Evolutionary conservation across 2,888 invertebrate genomes (phyloP), one percentile per base, ranked within the genome.

Genomic region (Pandemis cinnamomeana): DNA sequence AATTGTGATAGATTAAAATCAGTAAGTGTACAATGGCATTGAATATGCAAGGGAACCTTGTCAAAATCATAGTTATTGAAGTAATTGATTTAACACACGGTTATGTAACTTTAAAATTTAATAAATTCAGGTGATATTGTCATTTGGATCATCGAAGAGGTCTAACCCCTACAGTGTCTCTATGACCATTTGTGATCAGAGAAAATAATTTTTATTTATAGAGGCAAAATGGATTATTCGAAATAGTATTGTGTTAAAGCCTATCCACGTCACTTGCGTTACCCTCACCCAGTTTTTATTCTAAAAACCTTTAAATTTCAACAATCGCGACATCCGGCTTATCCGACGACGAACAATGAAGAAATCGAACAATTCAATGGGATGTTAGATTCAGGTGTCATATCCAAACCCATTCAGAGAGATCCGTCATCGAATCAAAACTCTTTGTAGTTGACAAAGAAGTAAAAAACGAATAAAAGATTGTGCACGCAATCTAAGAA

Each of bases 311-410:
- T 72, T 53, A 75, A 73, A 75, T 61, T 62, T 55, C 68, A 64
- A 74, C 72, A 75, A 75, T 61, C 42, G 41, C 67, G 13, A 83
- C 88, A 90, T 91, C 89, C 90, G 89, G 87, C 79, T 80, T 77
- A 80, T 81, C 80, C 81, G 76, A 70, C 77, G 73, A 77, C 79
- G 75, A 79, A 83, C 76, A 77, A 80, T 80, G 81, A 76, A 75
- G 83, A 86, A 89, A 91, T 88, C 88, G 89, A 91, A 91, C 89
- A 87, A 86, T 82, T 84, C 84, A 82, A 86, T 82, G 83, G 88
- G 89, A 89, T 87, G 82, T 80, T 79, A 85, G 85, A 87, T 91
- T 93, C 93, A 92, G 93, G 93, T 93, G 93, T 93, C 92, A 92
- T 84, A 83, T 84, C 86, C 86, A 86, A 88, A 83, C 80, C 85